Evolutionary conservation across 2,888 invertebrate genomes (phyloP).

Genomic region (Chorisops tibialis): DNA sequence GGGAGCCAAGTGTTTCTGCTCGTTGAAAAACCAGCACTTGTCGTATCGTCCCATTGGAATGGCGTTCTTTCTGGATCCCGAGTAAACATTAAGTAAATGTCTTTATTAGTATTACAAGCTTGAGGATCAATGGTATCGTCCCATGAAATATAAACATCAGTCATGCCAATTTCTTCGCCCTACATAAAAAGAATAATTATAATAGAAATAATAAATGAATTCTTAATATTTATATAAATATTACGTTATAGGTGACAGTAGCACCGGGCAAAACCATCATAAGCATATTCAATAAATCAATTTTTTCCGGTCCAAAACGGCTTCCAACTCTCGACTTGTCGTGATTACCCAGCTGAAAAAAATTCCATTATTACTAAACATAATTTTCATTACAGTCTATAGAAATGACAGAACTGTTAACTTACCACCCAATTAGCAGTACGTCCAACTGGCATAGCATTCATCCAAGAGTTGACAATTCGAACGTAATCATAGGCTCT

Average conservation of each 20-base stretch:
- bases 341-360: slow-evolving; percentile 65
- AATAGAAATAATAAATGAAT: slow-evolving; percentile 42
- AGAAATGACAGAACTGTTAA: not conserved
- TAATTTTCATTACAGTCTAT: not conserved
- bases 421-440: slow-evolving; percentile 67
- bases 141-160: slow-evolving; percentile 56
- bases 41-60: slow-evolving; percentile 59
- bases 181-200: slow-evolving; percentile 55
- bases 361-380: not conserved
- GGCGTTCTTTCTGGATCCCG: slow-evolving; percentile 64
- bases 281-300: slow-evolving; percentile 77
- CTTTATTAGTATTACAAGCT: slow-evolving; percentile 55
- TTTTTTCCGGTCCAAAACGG: slow-evolving; percentile 62
- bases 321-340: slow-evolving; percentile 63
- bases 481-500: slow-evolving; percentile 55
- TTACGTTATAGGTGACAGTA: slow-evolving; percentile 59
- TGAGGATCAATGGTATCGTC: slow-evolving; percentile 60
- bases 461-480: slow-evolving; percentile 59
- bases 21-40: slow-evolving; percentile 47
- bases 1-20: slow-evolving; percentile 46
- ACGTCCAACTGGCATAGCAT: slow-evolving; percentile 55
- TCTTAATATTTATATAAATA: not conserved
- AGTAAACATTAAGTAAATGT: slow-evolving; percentile 57
- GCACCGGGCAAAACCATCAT: slow-evolving; percentile 63
- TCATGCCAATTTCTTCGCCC: slow-evolving; percentile 51